These are phyloP conservation scores for Pelobates fuscus DNA, from an alignment of 2,113 vertebrate species.

Conservation along the genomic window DNA sequence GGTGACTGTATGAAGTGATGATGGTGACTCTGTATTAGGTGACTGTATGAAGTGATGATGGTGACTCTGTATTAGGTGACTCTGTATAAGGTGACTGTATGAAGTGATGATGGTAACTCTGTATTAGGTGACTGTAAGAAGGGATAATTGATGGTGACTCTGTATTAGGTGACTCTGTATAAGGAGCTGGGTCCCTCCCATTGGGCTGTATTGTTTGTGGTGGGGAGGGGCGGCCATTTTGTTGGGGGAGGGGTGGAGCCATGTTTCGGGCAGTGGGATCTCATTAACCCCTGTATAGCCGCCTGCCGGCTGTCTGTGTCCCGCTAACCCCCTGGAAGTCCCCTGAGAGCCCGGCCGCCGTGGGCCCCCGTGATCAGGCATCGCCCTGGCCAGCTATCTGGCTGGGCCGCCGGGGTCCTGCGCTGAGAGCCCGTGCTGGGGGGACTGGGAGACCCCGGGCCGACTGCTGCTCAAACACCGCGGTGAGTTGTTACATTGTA, in stretches of 20 bases:
- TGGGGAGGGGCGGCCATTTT: constrained; percentile 18
- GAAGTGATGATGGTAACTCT: background rate
- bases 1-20: no score
- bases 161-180: no score
- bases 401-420: constrained; percentile 80
- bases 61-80: no score
- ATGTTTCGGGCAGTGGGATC: background rate
- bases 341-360: background rate
- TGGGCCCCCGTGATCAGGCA: constrained; percentile 61
- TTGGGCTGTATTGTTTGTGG: constrained; percentile 37
- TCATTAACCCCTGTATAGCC: no score
- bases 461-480: constrained; percentile 94
- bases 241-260: background rate
- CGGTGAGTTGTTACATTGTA: constrained; percentile 95
- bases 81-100: no score
- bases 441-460: constrained; percentile 94
- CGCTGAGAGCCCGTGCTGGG: constrained; percentile 91
- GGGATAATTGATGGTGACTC: no score
- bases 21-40: no score
- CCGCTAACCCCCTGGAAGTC: background rate
- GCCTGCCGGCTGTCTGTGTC: background rate
- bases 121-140: no score
- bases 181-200: constrained; percentile 31
- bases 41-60: no score
- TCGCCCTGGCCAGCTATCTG: constrained; percentile 63